phyloP scores from a whole-genome alignment of 2,113 vertebrate species.

The Dipodomys merriami region DNA sequence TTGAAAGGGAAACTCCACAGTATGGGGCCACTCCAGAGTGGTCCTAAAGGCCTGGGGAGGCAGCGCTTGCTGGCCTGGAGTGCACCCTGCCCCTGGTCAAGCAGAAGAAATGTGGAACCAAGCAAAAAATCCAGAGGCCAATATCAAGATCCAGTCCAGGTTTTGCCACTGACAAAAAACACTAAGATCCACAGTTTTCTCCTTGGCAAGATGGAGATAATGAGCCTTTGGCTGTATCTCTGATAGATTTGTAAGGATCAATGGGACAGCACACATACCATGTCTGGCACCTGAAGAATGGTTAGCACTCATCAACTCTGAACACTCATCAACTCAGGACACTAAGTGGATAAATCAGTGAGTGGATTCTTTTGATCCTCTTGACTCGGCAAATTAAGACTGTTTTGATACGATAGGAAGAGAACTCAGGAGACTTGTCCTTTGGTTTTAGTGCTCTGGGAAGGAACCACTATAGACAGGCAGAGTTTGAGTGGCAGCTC shows the following conservation, averaged over 20 bases:
- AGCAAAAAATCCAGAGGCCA: not conserved
- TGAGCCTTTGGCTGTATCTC: not conserved
- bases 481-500: not conserved
- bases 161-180: not conserved
- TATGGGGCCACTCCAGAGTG: not conserved
- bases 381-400: too few species aligned
- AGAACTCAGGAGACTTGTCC: not conserved
- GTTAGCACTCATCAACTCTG: not conserved
- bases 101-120: not conserved
- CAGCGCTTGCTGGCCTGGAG: not conserved
- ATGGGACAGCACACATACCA: not conserved
- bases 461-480: not conserved
- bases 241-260: not conserved
- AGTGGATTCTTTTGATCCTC: not conserved
- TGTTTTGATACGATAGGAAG: fast-evolving
- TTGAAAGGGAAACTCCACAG: not conserved
- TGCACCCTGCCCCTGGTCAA: not conserved
- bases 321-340: not conserved
- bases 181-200: not conserved
- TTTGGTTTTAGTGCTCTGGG: not conserved
- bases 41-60: not conserved
- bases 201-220: not conserved
- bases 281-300: not conserved
- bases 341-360: fast-evolving
- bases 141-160: not conserved